Base-by-base conservation (phyloP, 2,888 invertebrate genomes). In the Andrena bicolor region DNA sequence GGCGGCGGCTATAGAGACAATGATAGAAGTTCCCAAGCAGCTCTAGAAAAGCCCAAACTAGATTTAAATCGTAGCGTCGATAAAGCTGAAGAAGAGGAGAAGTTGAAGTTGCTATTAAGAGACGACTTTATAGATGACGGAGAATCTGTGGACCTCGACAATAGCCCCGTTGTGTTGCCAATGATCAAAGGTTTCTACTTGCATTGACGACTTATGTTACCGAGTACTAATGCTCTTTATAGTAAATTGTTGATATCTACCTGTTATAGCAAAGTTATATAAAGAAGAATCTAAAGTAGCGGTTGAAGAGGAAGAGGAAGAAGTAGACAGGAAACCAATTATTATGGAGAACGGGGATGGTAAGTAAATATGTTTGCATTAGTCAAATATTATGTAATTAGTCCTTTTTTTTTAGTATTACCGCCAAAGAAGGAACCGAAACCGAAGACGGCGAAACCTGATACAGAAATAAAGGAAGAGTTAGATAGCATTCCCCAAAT, bases 71-170 rank as follows among this genome's bases (percentile, higher is more conserved):
- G 90, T 35, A 90, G 83, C 26, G 70, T 92, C 30, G 86, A 94
- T 80, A 93, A 93, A 85, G 89, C 83, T 6, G 92, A 93, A 32
- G 93, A 94, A 76, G 93, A 93, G 41, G 90, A 90, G 76, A 92
- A 91, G 81, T 80, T 94, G 23, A 91, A 92, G 63, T 65, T 89
- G 6, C 78, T 94, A n/a, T 86, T 94, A 10, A 90, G 91, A 75
- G 94, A 94, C 88, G 93, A 94, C 88, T 93, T 94, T 71, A 87
- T 93, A 13, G 94, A 93, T 78, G 92, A 93, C 82, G 91, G 85
- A 32, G 80, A 86, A 20, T 89, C 91, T 28, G 28, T 85, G n/a
- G 76, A 89, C 69, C 60, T 88, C 16, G 88, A 91, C 5, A 90
- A 92, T 84, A 86, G 87, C 26, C 94, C 94, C 23, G 80, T 93